A percentile compares a stretch with the other conserved stretches of the same genome.
phyloP scores from a whole-genome alignment of 35 echinoderm and acorn worm genomes.

The Chiridota heheva region DNA sequence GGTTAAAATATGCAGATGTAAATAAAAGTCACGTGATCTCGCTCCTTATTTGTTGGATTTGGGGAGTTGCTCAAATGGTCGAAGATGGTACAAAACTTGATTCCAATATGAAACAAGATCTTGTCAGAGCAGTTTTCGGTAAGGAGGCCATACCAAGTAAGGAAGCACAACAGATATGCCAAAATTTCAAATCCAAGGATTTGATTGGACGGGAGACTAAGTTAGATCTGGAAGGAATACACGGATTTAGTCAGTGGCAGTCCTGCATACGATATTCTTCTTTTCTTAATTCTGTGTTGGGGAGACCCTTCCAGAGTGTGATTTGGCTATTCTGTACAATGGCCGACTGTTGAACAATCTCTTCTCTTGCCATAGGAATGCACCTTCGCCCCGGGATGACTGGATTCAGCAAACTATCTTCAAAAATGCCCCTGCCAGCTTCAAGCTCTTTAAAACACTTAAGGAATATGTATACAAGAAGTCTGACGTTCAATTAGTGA shows the following conservation, averaged over 20 bases:
- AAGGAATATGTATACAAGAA: too few relatives aligned
- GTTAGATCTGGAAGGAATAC: constrained; percentile 36
- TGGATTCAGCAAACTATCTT: background rate
- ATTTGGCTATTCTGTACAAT: constrained; percentile 74
- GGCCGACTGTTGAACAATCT: constrained; percentile 59
- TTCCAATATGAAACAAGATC: too few relatives aligned
- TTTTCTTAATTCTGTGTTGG: constrained; percentile 53
- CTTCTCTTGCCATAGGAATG: constrained; percentile 13
- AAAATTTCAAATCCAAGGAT: constrained; percentile 34
- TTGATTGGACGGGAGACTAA: too few relatives aligned
- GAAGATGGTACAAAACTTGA: too few relatives aligned
- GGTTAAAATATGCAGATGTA: constrained; percentile 24
- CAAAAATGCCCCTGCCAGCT: background rate
- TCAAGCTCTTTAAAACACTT: too few relatives aligned
- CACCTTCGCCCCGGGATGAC: background rate
- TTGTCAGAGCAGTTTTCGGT: background rate
- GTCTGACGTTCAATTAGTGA: too few relatives aligned
- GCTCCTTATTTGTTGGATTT: constrained; percentile 42
- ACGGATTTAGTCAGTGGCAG: constrained; percentile 60
- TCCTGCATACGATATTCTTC: constrained; percentile 26
- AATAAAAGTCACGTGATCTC: constrained; percentile 13
- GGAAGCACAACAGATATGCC: constrained; percentile 2
- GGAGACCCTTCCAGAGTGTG: constrained; percentile 15
- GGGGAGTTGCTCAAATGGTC: constrained; percentile 17
- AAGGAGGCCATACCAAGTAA: background rate